Conservation (phyloP, 1,140 invertebrate species). For the Anastrepha obliqua region DNA sequence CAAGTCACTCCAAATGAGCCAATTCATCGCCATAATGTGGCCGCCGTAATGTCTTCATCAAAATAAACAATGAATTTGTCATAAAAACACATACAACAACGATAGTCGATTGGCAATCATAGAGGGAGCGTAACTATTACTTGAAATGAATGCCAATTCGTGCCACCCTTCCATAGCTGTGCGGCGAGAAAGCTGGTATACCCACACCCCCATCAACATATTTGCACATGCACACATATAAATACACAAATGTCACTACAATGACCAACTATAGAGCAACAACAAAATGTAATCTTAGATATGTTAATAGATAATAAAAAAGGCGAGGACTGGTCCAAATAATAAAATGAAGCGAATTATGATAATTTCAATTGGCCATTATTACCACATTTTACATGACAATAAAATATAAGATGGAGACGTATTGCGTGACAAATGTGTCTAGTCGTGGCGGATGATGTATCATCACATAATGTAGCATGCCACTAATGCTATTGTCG, state of each 20-base stretch:
- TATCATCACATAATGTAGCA: too few species aligned
- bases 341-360: constrained; percentile 3
- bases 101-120: not conserved
- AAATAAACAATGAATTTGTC: not conserved
- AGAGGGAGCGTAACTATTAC: not conserved
- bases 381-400: constrained; percentile 11
- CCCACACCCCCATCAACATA: not conserved
- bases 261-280: not conserved
- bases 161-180: not conserved
- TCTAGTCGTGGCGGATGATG: not conserved
- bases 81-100: constrained; percentile 16
- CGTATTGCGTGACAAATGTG: constrained; percentile 25
- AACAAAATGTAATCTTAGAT: not conserved
- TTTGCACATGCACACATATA: not conserved
- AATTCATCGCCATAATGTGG: constrained; percentile 11
- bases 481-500: too few species aligned
- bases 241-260: not conserved
- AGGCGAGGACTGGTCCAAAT: not conserved
- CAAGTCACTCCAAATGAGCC: not conserved
- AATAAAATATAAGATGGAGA: not conserved
- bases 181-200: not conserved
- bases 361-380: constrained; percentile 37
- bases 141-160: not conserved
- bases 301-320: constrained; percentile 17
- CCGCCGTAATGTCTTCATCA: constrained; percentile 29